Conservation (phyloP, 1,140 invertebrate species). For the Neodiprion virginianus region DNA sequence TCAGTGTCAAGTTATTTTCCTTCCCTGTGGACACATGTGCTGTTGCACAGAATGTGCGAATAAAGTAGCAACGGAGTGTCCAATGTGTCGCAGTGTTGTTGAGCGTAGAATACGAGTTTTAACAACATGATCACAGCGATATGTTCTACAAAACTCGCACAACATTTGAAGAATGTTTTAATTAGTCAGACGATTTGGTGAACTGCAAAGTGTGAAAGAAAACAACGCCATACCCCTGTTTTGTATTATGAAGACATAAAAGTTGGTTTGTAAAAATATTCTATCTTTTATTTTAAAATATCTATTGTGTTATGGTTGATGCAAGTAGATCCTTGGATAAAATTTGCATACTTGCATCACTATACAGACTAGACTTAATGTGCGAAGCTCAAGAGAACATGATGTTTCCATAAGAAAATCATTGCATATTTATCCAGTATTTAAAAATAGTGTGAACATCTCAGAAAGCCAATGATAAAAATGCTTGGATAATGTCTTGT, state of each 20-base stretch:
- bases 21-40: constrained; percentile 87
- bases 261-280: not conserved
- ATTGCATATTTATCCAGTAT: no score
- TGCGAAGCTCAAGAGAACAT: not conserved
- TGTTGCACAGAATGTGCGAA: constrained; percentile 74
- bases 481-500: no score
- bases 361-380: not conserved
- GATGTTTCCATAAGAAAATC: no score
- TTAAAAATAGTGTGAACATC: no score
- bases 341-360: not conserved
- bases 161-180: not conserved
- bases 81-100: constrained; percentile 77
- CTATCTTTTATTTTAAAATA: not conserved
- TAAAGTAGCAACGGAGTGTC: constrained; percentile 69
- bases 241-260: not conserved
- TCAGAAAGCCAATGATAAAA: no score
- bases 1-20: constrained; percentile 78
- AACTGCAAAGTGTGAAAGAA: not conserved
- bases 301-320: not conserved
- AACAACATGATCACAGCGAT: constrained; percentile 50
- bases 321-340: no score
- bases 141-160: constrained; percentile 19
- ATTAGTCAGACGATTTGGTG: not conserved
- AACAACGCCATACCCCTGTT: not conserved
- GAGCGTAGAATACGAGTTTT: constrained; percentile 71